Percentiles rank a stretch among this genome's conserved stretches.
Conservation (phyloP, 2,888 invertebrate genomes). For the Megastigmus dorsalis region DNA sequence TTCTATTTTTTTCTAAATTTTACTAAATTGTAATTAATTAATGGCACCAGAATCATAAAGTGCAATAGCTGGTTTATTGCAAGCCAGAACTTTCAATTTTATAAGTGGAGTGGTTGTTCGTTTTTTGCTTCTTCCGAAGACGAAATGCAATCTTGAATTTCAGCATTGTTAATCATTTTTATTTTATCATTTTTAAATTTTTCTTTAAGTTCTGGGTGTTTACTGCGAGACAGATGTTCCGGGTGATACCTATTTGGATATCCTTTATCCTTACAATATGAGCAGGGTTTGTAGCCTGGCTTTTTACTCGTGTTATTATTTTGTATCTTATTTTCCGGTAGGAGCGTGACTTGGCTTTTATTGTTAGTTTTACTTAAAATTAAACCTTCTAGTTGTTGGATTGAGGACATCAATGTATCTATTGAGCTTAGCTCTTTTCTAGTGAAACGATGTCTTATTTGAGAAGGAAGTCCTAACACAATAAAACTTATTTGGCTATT, state of each 20-base stretch:
- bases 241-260: constrained; percentile 46
- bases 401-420: too few relatives aligned
- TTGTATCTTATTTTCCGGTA: too few relatives aligned
- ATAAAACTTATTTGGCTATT: too few relatives aligned
- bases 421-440: too few relatives aligned
- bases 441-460: too few relatives aligned
- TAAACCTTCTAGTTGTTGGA: too few relatives aligned
- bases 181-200: constrained; percentile 33
- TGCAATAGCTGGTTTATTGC: constrained; percentile 31
- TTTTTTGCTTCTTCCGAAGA: constrained; percentile 38
- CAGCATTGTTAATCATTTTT: constrained; percentile 27
- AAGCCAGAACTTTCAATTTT: constrained; percentile 38
- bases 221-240: constrained; percentile 29
- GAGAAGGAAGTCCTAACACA: too few relatives aligned
- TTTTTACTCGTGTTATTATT: constrained; percentile 31
- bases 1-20: constrained; percentile 40
- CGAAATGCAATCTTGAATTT: constrained; percentile 23
- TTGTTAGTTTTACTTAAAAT: too few relatives aligned
- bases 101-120: constrained; percentile 46
- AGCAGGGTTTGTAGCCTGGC: neutral
- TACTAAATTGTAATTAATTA: constrained; percentile 47
- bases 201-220: constrained; percentile 20
- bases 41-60: constrained; percentile 51
- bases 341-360: too few relatives aligned
- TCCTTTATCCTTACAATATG: neutral